These are phyloP conservation scores for Tachystola acroxantha DNA, from an alignment of 2,888 invertebrate genomes.

Conservation along the genomic window DNA sequence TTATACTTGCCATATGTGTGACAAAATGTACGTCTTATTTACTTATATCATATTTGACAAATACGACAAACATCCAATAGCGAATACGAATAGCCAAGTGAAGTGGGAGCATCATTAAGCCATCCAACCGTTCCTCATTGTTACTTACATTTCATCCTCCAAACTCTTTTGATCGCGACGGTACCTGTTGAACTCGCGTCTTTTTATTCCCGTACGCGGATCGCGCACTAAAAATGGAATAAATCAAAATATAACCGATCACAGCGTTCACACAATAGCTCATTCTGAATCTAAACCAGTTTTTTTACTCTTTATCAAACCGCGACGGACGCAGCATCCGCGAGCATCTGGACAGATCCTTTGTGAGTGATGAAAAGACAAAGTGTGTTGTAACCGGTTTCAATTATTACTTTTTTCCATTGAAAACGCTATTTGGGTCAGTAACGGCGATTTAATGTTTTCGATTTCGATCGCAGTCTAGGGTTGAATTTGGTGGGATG, in stretches of 20 bases:
- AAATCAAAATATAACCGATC: slow-evolving; percentile 76
- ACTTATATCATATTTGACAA: too few relatives aligned
- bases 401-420: slow-evolving; percentile 37
- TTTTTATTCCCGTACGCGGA: slow-evolving; percentile 61
- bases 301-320: slow-evolving; percentile 46
- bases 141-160: too few relatives aligned
- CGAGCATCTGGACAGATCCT: slow-evolving; percentile 59
- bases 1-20: too few relatives aligned
- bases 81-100: too few relatives aligned
- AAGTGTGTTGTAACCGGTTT: slow-evolving; percentile 63
- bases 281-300: slow-evolving; percentile 65
- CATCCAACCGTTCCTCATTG: too few relatives aligned
- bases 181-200: slow-evolving; percentile 71
- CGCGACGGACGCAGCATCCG: slow-evolving; percentile 66
- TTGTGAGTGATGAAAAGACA: slow-evolving; percentile 62
- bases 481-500: slow-evolving; percentile 26
- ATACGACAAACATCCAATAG: too few relatives aligned
- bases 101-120: too few relatives aligned
- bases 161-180: slow-evolving; percentile 32
- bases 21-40: too few relatives aligned
- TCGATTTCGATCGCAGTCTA: slow-evolving; percentile 41
- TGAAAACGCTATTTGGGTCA: slow-evolving; percentile 58
- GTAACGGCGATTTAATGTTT: slow-evolving; percentile 47
- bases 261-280: slow-evolving; percentile 65
- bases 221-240: slow-evolving; percentile 71